These are phyloP conservation scores for Hedychridium roseum DNA, from an alignment of 2,888 invertebrate species.

Conservation along the genomic window DNA sequence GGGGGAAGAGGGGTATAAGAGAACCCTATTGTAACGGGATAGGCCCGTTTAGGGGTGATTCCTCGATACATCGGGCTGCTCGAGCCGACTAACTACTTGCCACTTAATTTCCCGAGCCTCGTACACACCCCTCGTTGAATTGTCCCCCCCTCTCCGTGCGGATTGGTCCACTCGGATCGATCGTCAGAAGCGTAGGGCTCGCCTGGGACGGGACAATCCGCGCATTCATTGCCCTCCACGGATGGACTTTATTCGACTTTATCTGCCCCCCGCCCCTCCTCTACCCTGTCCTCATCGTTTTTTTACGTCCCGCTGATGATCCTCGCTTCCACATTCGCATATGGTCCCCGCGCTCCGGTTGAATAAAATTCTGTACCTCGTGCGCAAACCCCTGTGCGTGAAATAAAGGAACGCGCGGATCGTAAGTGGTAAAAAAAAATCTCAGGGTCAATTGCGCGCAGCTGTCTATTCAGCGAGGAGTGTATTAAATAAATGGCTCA, in stretches of 20 bases:
- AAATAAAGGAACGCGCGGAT: too few species aligned
- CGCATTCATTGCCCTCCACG: background rate
- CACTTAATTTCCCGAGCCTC: constrained; percentile 58
- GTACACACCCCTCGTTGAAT: constrained; percentile 2
- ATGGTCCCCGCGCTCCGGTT: too few species aligned
- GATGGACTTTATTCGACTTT: too few species aligned
- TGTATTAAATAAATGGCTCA: background rate
- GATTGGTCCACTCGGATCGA: constrained; percentile 6
- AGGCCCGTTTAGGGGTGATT: constrained; percentile 45
- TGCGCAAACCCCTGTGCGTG: too few species aligned
- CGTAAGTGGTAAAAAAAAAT: too few species aligned
- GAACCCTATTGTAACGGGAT: constrained; percentile 54
- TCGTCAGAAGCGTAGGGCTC: constrained; percentile 1
- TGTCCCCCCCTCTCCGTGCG: background rate
- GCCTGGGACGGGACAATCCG: background rate
- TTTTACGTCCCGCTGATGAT: background rate
- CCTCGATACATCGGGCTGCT: constrained; percentile 23
- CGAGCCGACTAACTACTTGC: constrained; percentile 54
- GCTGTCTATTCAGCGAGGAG: too few species aligned
- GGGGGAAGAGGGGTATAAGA: constrained; percentile 19
- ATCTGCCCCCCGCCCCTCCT: background rate
- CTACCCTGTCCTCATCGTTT: background rate
- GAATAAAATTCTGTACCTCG: too few species aligned
- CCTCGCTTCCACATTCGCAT: background rate
- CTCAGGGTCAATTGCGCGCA: too few species aligned